Conservation (phyloP, 2,113 vertebrate species). For the Pholis gunnellus region DNA sequence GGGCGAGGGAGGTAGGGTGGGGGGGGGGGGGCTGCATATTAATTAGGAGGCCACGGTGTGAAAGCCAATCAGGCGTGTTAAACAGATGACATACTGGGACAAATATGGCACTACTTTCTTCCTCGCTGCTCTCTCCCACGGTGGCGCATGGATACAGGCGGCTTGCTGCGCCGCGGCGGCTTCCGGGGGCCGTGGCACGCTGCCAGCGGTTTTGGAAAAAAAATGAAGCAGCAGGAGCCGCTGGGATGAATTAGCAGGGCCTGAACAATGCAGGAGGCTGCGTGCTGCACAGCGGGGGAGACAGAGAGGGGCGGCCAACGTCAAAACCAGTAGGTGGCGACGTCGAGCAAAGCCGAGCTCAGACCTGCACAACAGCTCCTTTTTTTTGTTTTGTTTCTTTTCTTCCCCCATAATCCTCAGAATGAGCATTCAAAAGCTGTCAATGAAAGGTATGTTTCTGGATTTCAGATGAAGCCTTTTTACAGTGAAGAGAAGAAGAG, state of each 20-base stretch:
- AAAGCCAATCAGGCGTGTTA: slow-evolving; percentile 80
- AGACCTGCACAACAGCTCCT: slow-evolving; percentile 17
- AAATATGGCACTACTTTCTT: slow-evolving; percentile 81
- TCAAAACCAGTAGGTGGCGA: slow-evolving; percentile 74
- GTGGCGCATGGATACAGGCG: slow-evolving; percentile 78
- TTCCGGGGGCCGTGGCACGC: slow-evolving; percentile 50
- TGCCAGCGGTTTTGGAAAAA: slow-evolving; percentile 62
- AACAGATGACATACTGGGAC: slow-evolving; percentile 81
- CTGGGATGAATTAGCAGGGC: slow-evolving; percentile 70
- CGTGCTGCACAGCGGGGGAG: slow-evolving; percentile 62
- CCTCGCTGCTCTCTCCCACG: slow-evolving; percentile 78
- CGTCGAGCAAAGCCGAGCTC: slow-evolving; percentile 60
- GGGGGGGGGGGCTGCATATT: slow-evolving; percentile 78
- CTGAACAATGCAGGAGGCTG: slow-evolving; percentile 72
- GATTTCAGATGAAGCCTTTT: slow-evolving; percentile 30
- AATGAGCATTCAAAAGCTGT: slow-evolving; percentile 6
- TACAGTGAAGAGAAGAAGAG: slow-evolving; percentile 1
- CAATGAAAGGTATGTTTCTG: slow-evolving; percentile 5
- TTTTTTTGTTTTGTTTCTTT: slow-evolving; percentile 27
- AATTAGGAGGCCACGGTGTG: slow-evolving; percentile 81
- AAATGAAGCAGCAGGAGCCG: slow-evolving; percentile 77
- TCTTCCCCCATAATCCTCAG: slow-evolving; percentile 11
- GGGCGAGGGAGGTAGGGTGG: slow-evolving; percentile 15
- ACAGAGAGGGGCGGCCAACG: slow-evolving; percentile 18
- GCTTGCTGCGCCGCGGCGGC: slow-evolving; percentile 9